A percentile compares a stretch with the other conserved stretches of the same genome.
Conservation (phyloP, 1,140 invertebrate species). For the Aricia agestis region DNA sequence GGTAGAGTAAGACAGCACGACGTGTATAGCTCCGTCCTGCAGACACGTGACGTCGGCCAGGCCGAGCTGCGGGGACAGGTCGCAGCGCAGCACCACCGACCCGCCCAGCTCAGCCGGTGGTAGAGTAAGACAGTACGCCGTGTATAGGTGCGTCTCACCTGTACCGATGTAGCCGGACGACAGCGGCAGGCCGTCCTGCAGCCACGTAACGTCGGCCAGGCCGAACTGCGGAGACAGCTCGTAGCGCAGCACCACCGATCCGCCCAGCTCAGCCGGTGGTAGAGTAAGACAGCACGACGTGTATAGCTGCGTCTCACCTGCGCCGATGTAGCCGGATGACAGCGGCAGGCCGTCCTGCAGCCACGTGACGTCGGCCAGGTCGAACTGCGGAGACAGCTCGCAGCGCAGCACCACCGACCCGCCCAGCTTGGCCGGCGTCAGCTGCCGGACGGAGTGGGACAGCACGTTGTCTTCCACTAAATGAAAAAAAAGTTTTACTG, state of each 20-base stretch:
- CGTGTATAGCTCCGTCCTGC: constrained; percentile 48
- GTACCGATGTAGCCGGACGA: constrained; percentile 56
- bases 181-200: constrained; percentile 62
- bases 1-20: background rate
- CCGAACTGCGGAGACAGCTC: constrained; percentile 62
- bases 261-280: constrained; percentile 53
- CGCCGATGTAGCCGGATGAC: constrained; percentile 52
- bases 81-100: constrained; percentile 55
- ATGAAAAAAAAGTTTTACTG: constrained; percentile 15
- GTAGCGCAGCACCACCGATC: constrained; percentile 56
- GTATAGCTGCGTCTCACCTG: constrained; percentile 37
- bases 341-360: constrained; percentile 62
- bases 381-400: constrained; percentile 61
- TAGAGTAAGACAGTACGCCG: background rate
- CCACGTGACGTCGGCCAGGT: constrained; percentile 57
- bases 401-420: constrained; percentile 58
- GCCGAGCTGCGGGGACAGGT: constrained; percentile 61
- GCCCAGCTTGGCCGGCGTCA: constrained; percentile 58
- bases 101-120: too few relatives aligned
- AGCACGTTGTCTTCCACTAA: constrained; percentile 63
- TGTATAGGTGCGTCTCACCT: constrained; percentile 36
- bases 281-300: background rate
- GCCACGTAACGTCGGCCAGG: constrained; percentile 55
- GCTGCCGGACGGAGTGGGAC: constrained; percentile 51
- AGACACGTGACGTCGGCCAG: constrained; percentile 59